Evolutionary conservation across 2,888 invertebrate species (phyloP).

Genomic region (Epistrophe eligans): DNA sequence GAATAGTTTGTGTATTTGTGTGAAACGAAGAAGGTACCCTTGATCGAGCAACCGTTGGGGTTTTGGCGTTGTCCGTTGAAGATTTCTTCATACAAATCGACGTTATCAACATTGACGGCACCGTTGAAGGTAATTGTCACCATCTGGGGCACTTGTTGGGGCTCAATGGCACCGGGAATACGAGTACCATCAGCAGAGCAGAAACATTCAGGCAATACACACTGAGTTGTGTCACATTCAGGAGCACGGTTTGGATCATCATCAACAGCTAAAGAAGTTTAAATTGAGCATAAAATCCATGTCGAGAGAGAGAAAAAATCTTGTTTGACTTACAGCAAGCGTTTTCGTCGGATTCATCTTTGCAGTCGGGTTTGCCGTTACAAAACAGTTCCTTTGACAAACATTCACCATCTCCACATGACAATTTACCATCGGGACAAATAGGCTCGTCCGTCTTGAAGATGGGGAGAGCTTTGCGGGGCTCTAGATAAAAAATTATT

Average conservation of each 20-base stretch:
- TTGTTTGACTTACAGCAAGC: slow-evolving; percentile 93
- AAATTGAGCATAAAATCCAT: background rate
- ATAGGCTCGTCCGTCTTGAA: slow-evolving; percentile 97
- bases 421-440: slow-evolving; percentile 94
- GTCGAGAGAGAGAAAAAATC: background rate
- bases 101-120: slow-evolving; percentile 96
- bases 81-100: slow-evolving; percentile 95
- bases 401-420: slow-evolving; percentile 96
- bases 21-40: slow-evolving; percentile 95
- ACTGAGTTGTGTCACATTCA: slow-evolving; percentile 95
- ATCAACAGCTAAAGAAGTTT: slow-evolving; percentile 89
- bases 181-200: slow-evolving; percentile 96
- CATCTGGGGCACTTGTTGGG: slow-evolving; percentile 95
- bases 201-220: slow-evolving; percentile 95
- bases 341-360: slow-evolving; percentile 97
- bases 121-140: slow-evolving; percentile 96
- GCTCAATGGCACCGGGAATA: slow-evolving; percentile 93
- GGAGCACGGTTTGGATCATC: slow-evolving; percentile 96
- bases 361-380: slow-evolving; percentile 96
- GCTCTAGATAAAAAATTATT: slow-evolving; percentile 86
- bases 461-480: slow-evolving; percentile 94
- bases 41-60: slow-evolving; percentile 94
- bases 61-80: slow-evolving; percentile 94
- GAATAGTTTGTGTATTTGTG: slow-evolving; percentile 97
- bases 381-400: slow-evolving; percentile 96